A percentile compares a stretch with the other conserved stretches of the same genome.
Evolutionary conservation across 2,888 invertebrate genomes (phyloP).

Genomic region (Cartodere bifasciata): DNA sequence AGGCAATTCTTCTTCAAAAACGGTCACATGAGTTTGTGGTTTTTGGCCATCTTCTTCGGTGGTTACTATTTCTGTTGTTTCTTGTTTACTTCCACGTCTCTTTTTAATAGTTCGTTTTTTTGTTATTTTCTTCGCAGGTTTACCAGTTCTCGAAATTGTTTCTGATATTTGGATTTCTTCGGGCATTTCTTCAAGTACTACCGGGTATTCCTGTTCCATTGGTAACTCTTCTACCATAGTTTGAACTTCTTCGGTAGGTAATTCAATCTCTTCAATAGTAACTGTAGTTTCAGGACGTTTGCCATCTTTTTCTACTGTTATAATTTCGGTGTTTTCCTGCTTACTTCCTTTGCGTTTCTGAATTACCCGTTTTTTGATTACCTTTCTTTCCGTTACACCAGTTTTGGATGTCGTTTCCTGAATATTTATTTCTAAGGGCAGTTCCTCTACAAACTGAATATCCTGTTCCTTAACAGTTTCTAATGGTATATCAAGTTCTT

Average conservation of each 20-base stretch:
- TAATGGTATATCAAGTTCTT: slow-evolving; percentile 29
- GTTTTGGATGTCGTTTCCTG: slow-evolving; percentile 28
- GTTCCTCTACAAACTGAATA: slow-evolving; percentile 16
- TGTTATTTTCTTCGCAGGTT: slow-evolving; percentile 18
- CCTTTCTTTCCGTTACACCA: slow-evolving; percentile 25
- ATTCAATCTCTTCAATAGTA: slow-evolving; percentile 24
- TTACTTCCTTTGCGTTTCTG: slow-evolving; percentile 24
- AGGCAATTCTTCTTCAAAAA: slow-evolving; percentile 20
- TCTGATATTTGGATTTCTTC: slow-evolving; percentile 20
- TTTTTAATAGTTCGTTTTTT: slow-evolving; percentile 19
- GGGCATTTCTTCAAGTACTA: slow-evolving; percentile 19
- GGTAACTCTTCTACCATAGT: too few relatives aligned
- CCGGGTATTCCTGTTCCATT: slow-evolving; percentile 11
- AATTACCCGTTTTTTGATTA: slow-evolving; percentile 22
- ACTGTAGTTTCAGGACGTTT: slow-evolving; percentile 29
- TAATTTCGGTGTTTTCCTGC: slow-evolving; percentile 23
- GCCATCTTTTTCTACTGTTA: slow-evolving; percentile 28
- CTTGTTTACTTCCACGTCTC: slow-evolving; percentile 33
- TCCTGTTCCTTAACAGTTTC: slow-evolving; percentile 4
- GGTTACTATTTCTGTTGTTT: slow-evolving; percentile 38
- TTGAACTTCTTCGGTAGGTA: slow-evolving; percentile 14
- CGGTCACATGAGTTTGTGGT: slow-evolving; percentile 31
- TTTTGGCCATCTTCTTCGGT: slow-evolving; percentile 31
- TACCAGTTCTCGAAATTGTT: too few relatives aligned
- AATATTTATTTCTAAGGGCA: slow-evolving; percentile 25